These are phyloP conservation scores for Holotrichia oblita DNA, from an alignment of 1,140 invertebrate genomes.

Conservation along the genomic window DNA sequence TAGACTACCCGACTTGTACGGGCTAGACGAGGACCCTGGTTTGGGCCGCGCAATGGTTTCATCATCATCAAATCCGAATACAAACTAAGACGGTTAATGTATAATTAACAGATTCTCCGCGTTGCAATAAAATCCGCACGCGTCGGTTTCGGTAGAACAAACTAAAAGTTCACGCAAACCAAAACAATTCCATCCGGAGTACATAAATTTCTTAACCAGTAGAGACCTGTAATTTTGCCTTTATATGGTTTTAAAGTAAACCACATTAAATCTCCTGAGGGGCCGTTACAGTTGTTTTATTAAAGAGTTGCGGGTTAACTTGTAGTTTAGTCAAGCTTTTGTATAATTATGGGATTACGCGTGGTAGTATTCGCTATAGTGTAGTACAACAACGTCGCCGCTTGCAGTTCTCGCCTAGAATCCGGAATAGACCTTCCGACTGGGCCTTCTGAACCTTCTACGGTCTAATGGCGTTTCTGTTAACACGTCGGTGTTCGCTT, in stretches of 20 bases:
- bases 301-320: slow-evolving; percentile 44
- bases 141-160: slow-evolving; percentile 11
- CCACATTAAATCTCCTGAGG: slow-evolving; percentile 45
- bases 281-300: slow-evolving; percentile 46
- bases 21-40: too few relatives aligned
- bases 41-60: not conserved
- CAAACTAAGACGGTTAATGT: not conserved
- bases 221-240: slow-evolving; percentile 46
- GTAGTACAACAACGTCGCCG: not conserved
- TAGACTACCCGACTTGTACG: not conserved
- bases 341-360: slow-evolving; percentile 45
- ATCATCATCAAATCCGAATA: not conserved
- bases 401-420: slow-evolving; percentile 7
- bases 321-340: slow-evolving; percentile 41
- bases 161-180: slow-evolving; percentile 31
- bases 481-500: slow-evolving; percentile 39
- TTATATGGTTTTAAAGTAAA: slow-evolving; percentile 48
- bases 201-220: slow-evolving; percentile 45
- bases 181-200: slow-evolving; percentile 45
- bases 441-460: not conserved
- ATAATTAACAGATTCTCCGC: slow-evolving; percentile 37
- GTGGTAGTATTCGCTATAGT: slow-evolving; percentile 2
- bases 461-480: slow-evolving; percentile 40
- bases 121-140: slow-evolving; percentile 2
- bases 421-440: slow-evolving; percentile 14